Evolutionary conservation across 2,113 vertebrate genomes (phyloP), one percentile per base, ranked within the genome.

Genomic region (Gymnobelideus leadbeateri): DNA sequence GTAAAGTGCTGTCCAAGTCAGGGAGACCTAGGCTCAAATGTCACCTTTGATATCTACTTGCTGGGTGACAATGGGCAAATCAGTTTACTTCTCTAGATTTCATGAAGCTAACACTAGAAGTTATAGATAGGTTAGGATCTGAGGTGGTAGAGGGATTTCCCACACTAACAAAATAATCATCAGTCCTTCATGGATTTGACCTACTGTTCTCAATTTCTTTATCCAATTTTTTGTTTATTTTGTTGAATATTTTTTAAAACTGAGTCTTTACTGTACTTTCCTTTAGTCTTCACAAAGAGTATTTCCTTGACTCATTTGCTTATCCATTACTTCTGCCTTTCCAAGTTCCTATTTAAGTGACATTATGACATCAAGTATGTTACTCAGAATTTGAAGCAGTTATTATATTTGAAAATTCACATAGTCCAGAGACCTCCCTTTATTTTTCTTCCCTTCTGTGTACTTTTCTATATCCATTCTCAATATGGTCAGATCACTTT

Each of bases 261-360:
- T 19, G 14, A n/a, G 14, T 77, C 37, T 77, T n/a, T n/a, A 16
- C 12, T n/a, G 3, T 77, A n/a, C 14, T 77, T n/a, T 77, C 61
- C 3, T 21, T 84, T 16, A 84, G 19, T 84, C 3, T 43, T 84
- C 68, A 8, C 68, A 84, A 84, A 84, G 68, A 84, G n/a, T 84
- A 6, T 84, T 84, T 84, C 4, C n/a, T 84, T 84, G 19, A 43
- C 5, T 84, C n/a, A 21, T 84, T 84, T 77, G 68, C 16, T 47
- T 47, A 31, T 94, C 49, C 91, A 21, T 25, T 93, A 89, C 68
- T 49, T 92, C 47, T 94, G 51, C 16, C 95, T 77, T 84, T 68
- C 51, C 91, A 6, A 37, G 47, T 93, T 89, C 37, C 14, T 26
- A 12, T 46, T 89, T 61, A 43, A 23, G 8, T 92, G 5, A 49